These are phyloP conservation scores for Drosophila trapezifrons DNA, from an alignment of 1,140 invertebrate genomes.

Conservation along the genomic window DNA sequence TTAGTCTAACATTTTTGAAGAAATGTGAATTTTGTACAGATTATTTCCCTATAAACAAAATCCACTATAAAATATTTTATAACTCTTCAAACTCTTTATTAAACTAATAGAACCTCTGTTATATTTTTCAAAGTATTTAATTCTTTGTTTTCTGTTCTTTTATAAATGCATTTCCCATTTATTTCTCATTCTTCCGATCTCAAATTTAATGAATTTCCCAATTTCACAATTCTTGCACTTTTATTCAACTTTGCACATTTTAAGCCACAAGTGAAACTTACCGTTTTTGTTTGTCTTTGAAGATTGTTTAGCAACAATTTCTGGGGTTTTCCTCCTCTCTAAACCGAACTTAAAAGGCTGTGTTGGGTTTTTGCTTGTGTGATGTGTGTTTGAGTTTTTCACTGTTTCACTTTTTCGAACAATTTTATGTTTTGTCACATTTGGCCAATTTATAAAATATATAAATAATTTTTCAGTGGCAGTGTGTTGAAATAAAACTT, in stretches of 20 bases:
- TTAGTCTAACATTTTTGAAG: too few relatives aligned
- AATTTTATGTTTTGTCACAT: slow-evolving; percentile 60
- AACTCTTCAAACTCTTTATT: too few relatives aligned
- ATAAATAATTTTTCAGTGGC: slow-evolving; percentile 7
- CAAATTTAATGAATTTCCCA: background rate
- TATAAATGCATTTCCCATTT: background rate
- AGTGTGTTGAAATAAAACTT: slow-evolving; percentile 46
- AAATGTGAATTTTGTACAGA: too few relatives aligned
- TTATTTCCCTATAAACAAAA: too few relatives aligned
- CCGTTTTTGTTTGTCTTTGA: slow-evolving; percentile 37
- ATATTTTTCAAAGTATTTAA: background rate
- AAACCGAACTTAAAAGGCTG: slow-evolving; percentile 36
- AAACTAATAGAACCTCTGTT: background rate
- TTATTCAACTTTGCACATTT: slow-evolving; percentile 8
- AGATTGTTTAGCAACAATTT: slow-evolving; percentile 41
- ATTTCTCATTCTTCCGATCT: slow-evolving; percentile 2
- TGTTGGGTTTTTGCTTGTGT: slow-evolving; percentile 33
- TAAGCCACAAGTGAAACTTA: slow-evolving; percentile 29
- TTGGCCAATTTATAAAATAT: slow-evolving; percentile 51
- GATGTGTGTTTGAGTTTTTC: slow-evolving; percentile 24
- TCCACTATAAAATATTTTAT: too few relatives aligned
- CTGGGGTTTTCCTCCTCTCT: slow-evolving; percentile 1
- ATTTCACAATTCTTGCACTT: background rate
- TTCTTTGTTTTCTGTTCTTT: too few relatives aligned
- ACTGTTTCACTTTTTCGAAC: slow-evolving; percentile 45